Evolutionary conservation across 2,888 invertebrate species (phyloP).

Genomic region (Trichacis sp.): DNA sequence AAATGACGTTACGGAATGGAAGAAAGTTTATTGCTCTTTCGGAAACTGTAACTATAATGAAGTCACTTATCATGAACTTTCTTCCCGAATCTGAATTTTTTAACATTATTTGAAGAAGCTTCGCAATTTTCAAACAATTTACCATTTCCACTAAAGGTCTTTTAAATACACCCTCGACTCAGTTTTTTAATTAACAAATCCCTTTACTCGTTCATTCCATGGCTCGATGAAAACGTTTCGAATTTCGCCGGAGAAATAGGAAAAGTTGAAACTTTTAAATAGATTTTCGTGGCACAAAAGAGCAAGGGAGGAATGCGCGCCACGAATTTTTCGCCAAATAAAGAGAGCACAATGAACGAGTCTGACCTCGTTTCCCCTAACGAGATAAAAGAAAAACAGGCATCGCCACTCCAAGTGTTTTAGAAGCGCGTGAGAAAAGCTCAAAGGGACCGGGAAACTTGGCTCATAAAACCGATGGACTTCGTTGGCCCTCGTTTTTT

Average conservation of each 20-base stretch:
- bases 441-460: constrained; percentile 8
- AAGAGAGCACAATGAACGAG: not conserved
- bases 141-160: too few relatives aligned
- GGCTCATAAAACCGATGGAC: constrained; percentile 2
- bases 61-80: too few relatives aligned
- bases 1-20: too few relatives aligned
- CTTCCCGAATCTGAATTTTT: too few relatives aligned
- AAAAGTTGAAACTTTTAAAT: not conserved
- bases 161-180: not conserved
- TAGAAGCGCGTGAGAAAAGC: constrained; percentile 4
- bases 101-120: too few relatives aligned
- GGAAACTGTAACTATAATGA: too few relatives aligned
- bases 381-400: constrained; percentile 7
- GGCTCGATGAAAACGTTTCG: too few relatives aligned
- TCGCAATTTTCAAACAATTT: too few relatives aligned
- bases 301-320: not conserved
- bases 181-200: not conserved
- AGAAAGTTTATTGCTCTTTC: too few relatives aligned
- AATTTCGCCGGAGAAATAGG: not conserved
- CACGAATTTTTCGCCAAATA: not conserved
- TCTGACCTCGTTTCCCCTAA: not conserved
- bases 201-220: not conserved
- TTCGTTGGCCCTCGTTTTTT: constrained; percentile 13
- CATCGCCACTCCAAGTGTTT: constrained; percentile 8
- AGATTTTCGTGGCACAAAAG: not conserved